Evolutionary conservation across 1,140 invertebrate genomes (phyloP).

Genomic region (Parasteatoda tepidariorum): DNA sequence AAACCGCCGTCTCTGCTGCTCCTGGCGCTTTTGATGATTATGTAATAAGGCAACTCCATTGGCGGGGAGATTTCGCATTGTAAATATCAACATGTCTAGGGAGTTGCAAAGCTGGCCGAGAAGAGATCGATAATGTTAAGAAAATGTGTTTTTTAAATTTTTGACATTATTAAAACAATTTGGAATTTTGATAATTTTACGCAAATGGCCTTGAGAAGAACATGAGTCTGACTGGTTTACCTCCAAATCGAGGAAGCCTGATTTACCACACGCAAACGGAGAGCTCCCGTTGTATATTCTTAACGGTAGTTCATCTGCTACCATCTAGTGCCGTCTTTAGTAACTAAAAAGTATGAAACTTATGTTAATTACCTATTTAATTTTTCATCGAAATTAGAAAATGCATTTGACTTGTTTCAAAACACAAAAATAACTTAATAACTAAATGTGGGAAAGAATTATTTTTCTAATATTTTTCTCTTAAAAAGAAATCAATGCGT

Average conservation of each 20-base stretch:
- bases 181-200: slow-evolving; percentile 35
- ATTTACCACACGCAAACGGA: neutral
- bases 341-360: slow-evolving; percentile 24
- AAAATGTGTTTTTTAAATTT: neutral
- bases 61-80: slow-evolving; percentile 41
- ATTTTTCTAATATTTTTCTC: too few species aligned
- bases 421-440: too few species aligned
- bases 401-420: too few species aligned
- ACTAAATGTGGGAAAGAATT: too few species aligned
- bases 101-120: too few species aligned
- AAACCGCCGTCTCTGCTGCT: slow-evolving; percentile 57
- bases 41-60: slow-evolving; percentile 59
- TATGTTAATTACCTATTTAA: too few species aligned
- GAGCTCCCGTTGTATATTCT: neutral
- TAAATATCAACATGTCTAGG: slow-evolving; percentile 54
- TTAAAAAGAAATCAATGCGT: too few species aligned
- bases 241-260: slow-evolving; percentile 54
- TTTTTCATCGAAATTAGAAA: too few species aligned
- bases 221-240: slow-evolving; percentile 45
- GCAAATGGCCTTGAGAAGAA: slow-evolving; percentile 53
- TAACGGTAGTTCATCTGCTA: slow-evolving; percentile 29
- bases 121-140: too few species aligned
- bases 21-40: slow-evolving; percentile 54
- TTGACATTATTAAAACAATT: neutral
- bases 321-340: slow-evolving; percentile 41